Evolutionary conservation across 2,888 invertebrate species (phyloP).

Genomic region (Thelaira solivaga): DNA sequence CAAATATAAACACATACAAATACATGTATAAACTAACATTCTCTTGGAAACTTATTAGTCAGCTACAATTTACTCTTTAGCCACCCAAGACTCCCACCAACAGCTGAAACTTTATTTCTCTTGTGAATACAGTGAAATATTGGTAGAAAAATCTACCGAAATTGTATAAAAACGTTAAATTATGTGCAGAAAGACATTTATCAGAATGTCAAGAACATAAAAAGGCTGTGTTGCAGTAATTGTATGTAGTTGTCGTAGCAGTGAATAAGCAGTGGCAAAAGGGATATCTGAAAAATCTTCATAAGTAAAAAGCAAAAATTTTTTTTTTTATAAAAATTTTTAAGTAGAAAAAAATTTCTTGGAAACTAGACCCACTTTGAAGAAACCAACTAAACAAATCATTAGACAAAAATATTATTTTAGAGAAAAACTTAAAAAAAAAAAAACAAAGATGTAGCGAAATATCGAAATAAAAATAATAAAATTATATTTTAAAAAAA

Average conservation of each 20-base stretch:
- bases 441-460: too few relatives aligned
- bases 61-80: neutral
- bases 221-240: slow-evolving; percentile 33
- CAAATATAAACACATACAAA: neutral
- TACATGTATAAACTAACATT: too few relatives aligned
- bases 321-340: too few relatives aligned
- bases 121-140: slow-evolving; percentile 8
- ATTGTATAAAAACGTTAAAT: slow-evolving; percentile 54
- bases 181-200: slow-evolving; percentile 62
- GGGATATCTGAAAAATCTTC: slow-evolving; percentile 4
- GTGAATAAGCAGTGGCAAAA: neutral
- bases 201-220: slow-evolving; percentile 62
- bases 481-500: too few relatives aligned
- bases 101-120: slow-evolving; percentile 20
- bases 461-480: too few relatives aligned
- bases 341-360: too few relatives aligned
- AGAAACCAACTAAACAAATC: too few relatives aligned
- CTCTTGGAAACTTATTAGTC: neutral
- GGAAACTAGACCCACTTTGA: too few relatives aligned
- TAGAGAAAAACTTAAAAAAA: too few relatives aligned
- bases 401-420: too few relatives aligned
- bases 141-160: slow-evolving; percentile 24
- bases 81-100: neutral
- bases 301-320: neutral
- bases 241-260: slow-evolving; percentile 6